Percentiles rank a stretch among this genome's conserved stretches.
Conservation (phyloP, 2,797 vertebrate species). For the Cossypha caffra region DNA sequence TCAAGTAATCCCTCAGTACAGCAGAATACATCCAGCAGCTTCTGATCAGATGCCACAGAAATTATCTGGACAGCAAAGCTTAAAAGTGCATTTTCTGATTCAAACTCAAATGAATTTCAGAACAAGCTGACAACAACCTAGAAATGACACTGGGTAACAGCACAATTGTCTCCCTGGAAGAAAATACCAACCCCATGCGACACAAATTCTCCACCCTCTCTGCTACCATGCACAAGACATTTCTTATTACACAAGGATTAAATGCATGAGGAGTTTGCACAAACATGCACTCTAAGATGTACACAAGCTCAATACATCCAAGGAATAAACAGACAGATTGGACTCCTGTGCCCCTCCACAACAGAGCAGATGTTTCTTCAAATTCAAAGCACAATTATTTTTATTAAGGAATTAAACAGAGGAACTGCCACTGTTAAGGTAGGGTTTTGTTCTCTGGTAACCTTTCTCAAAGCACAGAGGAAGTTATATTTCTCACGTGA, state of each 20-base stretch:
- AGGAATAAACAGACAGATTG: conserved; percentile 7
- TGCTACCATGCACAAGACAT: not conserved
- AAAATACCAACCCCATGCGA: not conserved
- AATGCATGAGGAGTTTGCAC: not conserved
- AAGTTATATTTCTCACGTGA: not conserved
- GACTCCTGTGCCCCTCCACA: conserved; percentile 7
- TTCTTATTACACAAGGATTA: not conserved
- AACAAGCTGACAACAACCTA: not conserved
- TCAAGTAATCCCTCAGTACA: not conserved
- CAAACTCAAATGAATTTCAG: not conserved
- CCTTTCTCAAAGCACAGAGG: not conserved
- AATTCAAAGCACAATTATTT: conserved; percentile 21
- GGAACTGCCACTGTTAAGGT: not conserved
- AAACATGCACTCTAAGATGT: not conserved
- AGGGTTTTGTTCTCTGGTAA: not conserved
- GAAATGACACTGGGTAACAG: not conserved
- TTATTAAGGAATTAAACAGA: conserved; percentile 36
- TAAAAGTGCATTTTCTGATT: not conserved
- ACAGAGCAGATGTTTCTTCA: conserved; percentile 26
- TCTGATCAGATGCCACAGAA: not conserved
- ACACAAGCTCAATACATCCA: not conserved
- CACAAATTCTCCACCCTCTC: not conserved
- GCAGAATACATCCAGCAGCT: not conserved
- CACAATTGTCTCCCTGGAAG: not conserved
- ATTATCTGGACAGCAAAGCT: not conserved